Conservation (phyloP, 2,113 vertebrate species). For the Gopherus evgoodei region DNA sequence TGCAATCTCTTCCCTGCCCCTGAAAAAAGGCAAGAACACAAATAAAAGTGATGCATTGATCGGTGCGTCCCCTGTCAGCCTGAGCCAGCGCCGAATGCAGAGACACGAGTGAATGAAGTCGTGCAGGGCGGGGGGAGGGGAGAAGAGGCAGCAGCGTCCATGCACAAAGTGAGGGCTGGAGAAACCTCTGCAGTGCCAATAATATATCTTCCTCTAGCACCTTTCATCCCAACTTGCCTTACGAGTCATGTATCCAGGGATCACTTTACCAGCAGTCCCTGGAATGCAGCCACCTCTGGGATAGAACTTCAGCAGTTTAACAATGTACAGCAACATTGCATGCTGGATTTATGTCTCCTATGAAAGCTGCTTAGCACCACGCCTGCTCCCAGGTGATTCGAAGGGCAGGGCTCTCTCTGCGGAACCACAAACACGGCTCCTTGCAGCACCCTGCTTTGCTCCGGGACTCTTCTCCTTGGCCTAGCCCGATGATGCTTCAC, state of each 20-base stretch:
- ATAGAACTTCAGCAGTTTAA: neutral
- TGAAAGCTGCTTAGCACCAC: neutral
- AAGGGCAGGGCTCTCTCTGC: neutral
- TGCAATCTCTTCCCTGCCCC: neutral
- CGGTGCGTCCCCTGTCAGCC: neutral
- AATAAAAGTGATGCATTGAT: neutral
- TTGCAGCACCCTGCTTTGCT: neutral
- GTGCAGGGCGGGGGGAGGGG: too few species aligned
- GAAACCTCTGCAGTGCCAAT: neutral
- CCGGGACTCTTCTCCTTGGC: neutral
- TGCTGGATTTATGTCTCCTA: neutral
- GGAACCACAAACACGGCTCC: neutral
- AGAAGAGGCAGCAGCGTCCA: neutral
- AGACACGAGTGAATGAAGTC: neutral
- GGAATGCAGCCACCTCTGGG: neutral
- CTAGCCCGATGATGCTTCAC: neutral
- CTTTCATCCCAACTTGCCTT: neutral
- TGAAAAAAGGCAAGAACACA: neutral
- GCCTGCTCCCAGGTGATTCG: too few species aligned
- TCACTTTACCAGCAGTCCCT: neutral
- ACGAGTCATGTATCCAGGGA: too few species aligned
- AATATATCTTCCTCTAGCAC: neutral
- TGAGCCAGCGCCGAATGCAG: neutral
- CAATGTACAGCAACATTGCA: neutral
- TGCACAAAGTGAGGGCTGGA: too few species aligned